Base-by-base conservation (phyloP, 2,888 invertebrate genomes). In the Gasteruption jaculator region DNA sequence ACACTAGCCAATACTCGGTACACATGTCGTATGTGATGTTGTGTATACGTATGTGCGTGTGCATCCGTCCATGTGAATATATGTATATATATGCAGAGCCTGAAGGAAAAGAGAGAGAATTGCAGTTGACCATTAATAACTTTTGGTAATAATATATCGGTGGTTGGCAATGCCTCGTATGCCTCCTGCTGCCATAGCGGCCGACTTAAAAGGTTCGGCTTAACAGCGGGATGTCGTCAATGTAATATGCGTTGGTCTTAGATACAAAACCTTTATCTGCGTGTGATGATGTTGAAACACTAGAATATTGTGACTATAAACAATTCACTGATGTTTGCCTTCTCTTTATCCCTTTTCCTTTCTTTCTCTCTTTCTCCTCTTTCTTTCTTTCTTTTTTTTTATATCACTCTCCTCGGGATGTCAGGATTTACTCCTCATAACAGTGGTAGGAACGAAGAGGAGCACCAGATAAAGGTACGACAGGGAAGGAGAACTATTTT, bases 71-170 rank as follows among this genome's bases (percentile, higher is more conserved):
- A 29, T 18, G 18, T n/a, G 10, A 10, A 3, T 3, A 29, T 16
- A 25, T 19, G 19, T 15, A 25, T 12, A 14, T 15, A 35, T 12
- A 25, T 19, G 36, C 21, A 14, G n/a, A n/a, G n/a, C n/a, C n/a
- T n/a, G 50, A 54, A 41, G 41, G 51, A 50, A 53, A 56, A 53
- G 56, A 54, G 53, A 54, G 53, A 54, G 59, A 63, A 60, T 64
- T 56, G 64, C 63, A 65, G 64, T 65, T 65, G 64, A 63, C 65
- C 65, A 65, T 65, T 65, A 65, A 65, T 65, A 65, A 65, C 63
- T 60, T 45, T 45, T 56, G 55, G 57, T 65, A 65, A 65, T 65
- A 65, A 65, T 63, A 65, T 61, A 65, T 65, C 61, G 63, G 58
- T 43, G 61, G 56, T 56, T 50, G 53, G 53, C 49, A 49, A 47